Evolutionary conservation across 2,797 vertebrate species (phyloP), one percentile per base, ranked within the genome.

Genomic region (Notolepis coatsorum): DNA sequence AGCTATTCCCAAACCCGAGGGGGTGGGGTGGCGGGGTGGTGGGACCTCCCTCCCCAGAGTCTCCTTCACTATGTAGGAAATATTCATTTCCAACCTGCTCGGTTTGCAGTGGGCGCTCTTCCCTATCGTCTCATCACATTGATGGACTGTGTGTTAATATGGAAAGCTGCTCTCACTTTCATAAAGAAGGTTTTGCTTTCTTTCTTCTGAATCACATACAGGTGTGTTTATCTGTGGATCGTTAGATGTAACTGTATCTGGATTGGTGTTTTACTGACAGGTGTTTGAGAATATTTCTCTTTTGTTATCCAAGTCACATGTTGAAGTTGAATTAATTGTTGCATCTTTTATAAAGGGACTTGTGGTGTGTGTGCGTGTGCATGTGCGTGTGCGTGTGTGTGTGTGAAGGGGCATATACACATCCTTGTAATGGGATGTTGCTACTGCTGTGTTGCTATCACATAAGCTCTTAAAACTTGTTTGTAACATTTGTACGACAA

Each of bases 271-370:
- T 69, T 76, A 84, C 72, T 83, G 78, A 82, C 75, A 75, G 77
- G 61, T 71, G 61, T 55, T 81, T 82, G 87, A 91, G 89, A 91
- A 89, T 91, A 89, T 92, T 92, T 90, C 81, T 92, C 87, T 85
- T 75, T 47, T 76, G 50, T 80, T 30, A 54, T 63, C 65, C 69
- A 75, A 70, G 72, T 68, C 80, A 82, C 79, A 82, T 42, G 52
- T 50, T 70, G 65, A 61, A 48, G 53, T 37, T 57, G 41, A 46
- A 53, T 9, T n/a, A 41, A 61, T 49, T 56, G 33, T 45, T 49
- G 23, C 49, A 68, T 61, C 49, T 74, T 66, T 74, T 35, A 60
- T 72, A 69, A 77, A 71, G 55, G 61, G 38, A 33, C 49, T 21
- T 43, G 12, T 61, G 43, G 58, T 64, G 33, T 48, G 20, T n/a